phyloP scores from a whole-genome alignment of 1,140 invertebrate species.

The Idris sp. region DNA sequence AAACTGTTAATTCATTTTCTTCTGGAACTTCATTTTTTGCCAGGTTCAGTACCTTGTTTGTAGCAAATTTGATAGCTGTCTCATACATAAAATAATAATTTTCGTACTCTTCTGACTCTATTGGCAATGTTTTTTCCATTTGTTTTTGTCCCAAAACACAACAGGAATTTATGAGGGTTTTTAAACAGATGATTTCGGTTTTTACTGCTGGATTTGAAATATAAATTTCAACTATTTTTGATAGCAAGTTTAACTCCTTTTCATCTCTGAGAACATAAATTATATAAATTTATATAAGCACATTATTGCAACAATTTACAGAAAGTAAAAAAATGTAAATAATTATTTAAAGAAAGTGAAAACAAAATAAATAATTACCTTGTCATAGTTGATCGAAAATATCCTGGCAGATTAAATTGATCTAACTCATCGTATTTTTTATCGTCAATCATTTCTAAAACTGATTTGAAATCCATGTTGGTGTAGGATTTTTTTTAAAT shows the following conservation, averaged over 20 bases:
- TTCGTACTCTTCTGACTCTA: no score
- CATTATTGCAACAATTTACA: no score
- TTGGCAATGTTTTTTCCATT: background rate
- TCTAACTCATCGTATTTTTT: conserved; percentile 6
- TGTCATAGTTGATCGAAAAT: conserved; percentile 7
- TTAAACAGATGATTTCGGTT: conserved; percentile 23
- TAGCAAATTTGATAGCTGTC: conserved; percentile 1
- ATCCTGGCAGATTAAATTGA: conserved; percentile 6
- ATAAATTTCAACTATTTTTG: conserved; percentile 20
- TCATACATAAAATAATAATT: background rate
- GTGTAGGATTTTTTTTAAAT: no score
- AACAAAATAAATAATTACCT: conserved; percentile 4
- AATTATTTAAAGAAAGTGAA: background rate
- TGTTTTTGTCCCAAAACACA: background rate
- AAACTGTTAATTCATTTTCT: conserved; percentile 3
- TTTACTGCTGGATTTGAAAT: background rate
- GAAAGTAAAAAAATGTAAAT: conserved; percentile 1
- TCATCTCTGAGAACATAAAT: conserved; percentile 22
- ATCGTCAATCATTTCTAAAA: conserved; percentile 1
- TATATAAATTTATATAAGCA: no score
- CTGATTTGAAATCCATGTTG: conserved; percentile 24
- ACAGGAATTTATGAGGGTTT: conserved; percentile 32
- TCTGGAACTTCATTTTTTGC: background rate
- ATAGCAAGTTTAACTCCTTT: conserved; percentile 13
- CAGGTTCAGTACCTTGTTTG: background rate